Evolutionary conservation across 2,888 invertebrate species (phyloP).

Genomic region (Drosophila atripex): DNA sequence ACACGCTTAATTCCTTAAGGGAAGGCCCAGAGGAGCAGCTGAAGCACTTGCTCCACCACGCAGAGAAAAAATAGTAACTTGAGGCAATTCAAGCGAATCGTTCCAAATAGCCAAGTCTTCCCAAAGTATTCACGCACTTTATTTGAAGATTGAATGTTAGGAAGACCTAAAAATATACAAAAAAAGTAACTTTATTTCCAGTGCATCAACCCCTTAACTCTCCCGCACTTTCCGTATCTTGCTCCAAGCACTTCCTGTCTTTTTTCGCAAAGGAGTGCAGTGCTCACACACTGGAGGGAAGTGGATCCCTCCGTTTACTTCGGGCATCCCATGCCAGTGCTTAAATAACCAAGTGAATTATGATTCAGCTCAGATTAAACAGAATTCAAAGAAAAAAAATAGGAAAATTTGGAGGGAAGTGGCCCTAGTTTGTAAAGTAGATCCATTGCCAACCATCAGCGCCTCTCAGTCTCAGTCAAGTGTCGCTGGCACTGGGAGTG

Average conservation of each 20-base stretch:
- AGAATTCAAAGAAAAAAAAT: conserved; percentile 25
- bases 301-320: conserved; percentile 5
- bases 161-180: neutral
- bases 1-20: conserved; percentile 66
- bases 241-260: conserved; percentile 8
- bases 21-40: conserved; percentile 38
- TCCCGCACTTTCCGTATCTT: conserved; percentile 2
- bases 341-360: conserved; percentile 68
- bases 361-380: conserved; percentile 46
- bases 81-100: neutral
- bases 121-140: neutral
- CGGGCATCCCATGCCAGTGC: conserved; percentile 39
- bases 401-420: conserved; percentile 1
- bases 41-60: conserved; percentile 30
- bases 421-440: too few relatives aligned
- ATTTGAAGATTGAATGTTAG: too few relatives aligned
- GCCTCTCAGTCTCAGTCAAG: neutral
- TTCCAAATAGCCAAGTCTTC: neutral
- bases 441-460: neutral
- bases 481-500: conserved; percentile 26
- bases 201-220: neutral
- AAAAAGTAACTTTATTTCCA: neutral
- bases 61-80: neutral
- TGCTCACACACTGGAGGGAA: neutral
- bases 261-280: neutral